Base-by-base conservation (phyloP, 2,888 invertebrate genomes). In the Stenodema calcarata region DNA sequence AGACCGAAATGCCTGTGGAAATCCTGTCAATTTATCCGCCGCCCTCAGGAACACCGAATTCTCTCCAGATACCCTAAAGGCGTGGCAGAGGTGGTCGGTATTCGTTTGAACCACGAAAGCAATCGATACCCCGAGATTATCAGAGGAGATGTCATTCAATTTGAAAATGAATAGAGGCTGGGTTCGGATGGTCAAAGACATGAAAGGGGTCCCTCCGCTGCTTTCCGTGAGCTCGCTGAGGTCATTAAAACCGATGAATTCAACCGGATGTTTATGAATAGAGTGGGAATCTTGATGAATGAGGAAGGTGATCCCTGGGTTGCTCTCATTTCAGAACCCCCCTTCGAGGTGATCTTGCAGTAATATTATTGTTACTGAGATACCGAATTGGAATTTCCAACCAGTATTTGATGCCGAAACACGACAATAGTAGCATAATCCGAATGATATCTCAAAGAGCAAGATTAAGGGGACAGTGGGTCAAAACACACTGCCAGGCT, bases 241-340 rank as follows among this genome's bases (percentile, higher is more conserved):
- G 62, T 62, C 62, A 62, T 62, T 62, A 62, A 62, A 62, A 75
- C 75, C 41, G 35, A 75, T 75, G 75, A 75, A 75, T 42, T 75
- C 75, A 75, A 12, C 16, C 35, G 41, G 23, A 62, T 23, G 62
- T 30, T 75, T 30, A 75, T 75, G 75, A 75, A 42, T 41, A 75
- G 75, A 6, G 75, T 28, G 35, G 23, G 12, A 47, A 27, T 62
- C 62, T 62, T 62, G 62, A 62, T 62, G 62, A 62, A 23, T 23
- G 62, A 23, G 12, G 23, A 1, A 35, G 62, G 23, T 7, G 27
- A 9, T 62, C 18, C 27, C 23, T 23, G 7, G 23, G 62, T 23
- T 62, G 62, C 62, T 62, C n/a, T 50, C 62, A 62, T 62, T 62
- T 62, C 62, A 7, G 23, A 62, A 62, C 23, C 23, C 4, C 9